phyloP scores from a whole-genome alignment of 2,113 vertebrate genomes.

The Alligator sinensis region DNA sequence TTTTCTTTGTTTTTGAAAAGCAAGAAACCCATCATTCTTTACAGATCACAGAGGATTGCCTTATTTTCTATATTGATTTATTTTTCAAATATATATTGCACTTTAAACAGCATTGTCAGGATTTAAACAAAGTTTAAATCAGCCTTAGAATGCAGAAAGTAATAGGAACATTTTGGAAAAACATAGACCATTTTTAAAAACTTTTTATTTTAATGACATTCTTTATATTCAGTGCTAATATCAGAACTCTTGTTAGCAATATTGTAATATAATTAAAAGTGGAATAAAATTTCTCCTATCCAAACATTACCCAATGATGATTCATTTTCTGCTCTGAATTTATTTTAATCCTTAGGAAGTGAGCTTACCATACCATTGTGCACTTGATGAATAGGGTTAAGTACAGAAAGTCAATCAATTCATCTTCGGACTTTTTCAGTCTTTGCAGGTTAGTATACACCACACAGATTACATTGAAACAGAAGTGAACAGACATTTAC shows the following conservation, averaged over 20 bases:
- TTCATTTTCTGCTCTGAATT: conserved; percentile 35
- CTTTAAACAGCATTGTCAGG: not conserved
- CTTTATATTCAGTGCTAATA: not conserved
- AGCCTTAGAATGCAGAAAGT: not conserved
- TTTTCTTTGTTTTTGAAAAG: not conserved
- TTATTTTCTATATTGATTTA: accelerated
- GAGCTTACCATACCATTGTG: not conserved
- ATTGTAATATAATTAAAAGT: conserved; percentile 3
- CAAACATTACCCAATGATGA: not conserved
- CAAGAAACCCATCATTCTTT: not conserved
- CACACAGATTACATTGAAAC: too few species aligned
- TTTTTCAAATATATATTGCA: not conserved
- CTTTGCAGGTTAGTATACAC: too few species aligned
- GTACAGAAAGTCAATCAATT: accelerated
- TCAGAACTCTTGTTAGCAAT: conserved; percentile 27
- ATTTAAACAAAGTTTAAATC: not conserved
- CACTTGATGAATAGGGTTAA: not conserved
- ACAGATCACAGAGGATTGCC: not conserved
- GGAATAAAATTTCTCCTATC: not conserved
- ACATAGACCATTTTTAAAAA: not conserved
- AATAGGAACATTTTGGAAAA: conserved; percentile 2
- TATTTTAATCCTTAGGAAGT: not conserved
- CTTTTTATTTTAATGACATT: not conserved
- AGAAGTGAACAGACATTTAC: too few species aligned
- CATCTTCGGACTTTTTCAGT: too few species aligned